phyloP scores from a whole-genome alignment of 2,797 vertebrate genomes.

The Xenopus petersii region DNA sequence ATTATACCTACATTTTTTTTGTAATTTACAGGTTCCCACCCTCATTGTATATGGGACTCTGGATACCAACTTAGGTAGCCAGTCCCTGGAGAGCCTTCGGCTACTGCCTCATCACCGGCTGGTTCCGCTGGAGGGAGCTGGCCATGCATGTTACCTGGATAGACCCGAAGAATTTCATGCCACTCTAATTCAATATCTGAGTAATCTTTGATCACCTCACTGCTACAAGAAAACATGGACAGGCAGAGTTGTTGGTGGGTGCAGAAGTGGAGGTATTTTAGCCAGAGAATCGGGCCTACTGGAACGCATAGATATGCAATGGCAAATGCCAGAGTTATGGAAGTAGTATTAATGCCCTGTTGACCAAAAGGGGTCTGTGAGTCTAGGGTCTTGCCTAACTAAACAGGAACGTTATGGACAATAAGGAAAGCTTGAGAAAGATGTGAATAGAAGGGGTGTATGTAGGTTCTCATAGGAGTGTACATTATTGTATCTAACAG shows the following conservation, averaged over 20 bases:
- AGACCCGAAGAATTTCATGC: conserved; percentile 83
- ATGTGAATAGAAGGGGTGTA: no score
- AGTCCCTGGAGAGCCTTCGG: conserved; percentile 85
- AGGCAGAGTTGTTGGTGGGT: not conserved
- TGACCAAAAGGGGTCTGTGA: no score
- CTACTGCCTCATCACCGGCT: conserved; percentile 78
- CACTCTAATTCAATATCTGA: conserved; percentile 82
- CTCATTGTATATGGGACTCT: conserved; percentile 83
- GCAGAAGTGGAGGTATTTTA: not conserved
- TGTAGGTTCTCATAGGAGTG: no score
- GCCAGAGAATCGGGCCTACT: not conserved
- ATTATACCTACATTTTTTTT: not conserved
- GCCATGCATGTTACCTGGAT: conserved; percentile 94
- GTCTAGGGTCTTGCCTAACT: no score
- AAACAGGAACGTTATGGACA: no score
- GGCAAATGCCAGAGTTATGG: not conserved
- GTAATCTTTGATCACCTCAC: conserved; percentile 56
- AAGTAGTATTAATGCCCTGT: no score
- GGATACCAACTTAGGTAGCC: conserved; percentile 77
- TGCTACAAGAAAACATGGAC: conserved; percentile 18
- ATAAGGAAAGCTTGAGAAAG: no score
- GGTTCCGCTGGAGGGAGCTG: conserved; percentile 72
- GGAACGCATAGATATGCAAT: not conserved
- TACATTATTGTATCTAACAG: no score
- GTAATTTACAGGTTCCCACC: conserved; percentile 61